Base-by-base conservation (phyloP, 2,888 invertebrate species). In the Gymnocheta viridis region DNA sequence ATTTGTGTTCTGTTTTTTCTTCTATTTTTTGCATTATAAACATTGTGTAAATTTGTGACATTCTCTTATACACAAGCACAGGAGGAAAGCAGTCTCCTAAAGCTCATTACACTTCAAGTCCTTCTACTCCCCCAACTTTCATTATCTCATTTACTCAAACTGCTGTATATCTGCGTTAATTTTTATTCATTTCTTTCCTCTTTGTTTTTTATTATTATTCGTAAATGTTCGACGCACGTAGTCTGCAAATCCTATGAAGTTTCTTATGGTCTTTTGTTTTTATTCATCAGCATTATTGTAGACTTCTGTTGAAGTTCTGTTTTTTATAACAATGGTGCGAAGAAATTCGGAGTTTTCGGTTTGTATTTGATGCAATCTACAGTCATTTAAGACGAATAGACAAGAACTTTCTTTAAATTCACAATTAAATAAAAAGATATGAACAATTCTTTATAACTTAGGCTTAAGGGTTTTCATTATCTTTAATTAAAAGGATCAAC, bases 141-240 rank as follows among this genome's bases (percentile, higher is more conserved):
- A 58, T 41, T 64, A 49, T 41, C 29, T 19, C 60, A 17, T 24
- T 4, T 5, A 49, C 47, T 70, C 62, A 49, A 51, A 58, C 22
- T 62, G 2, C 14, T 70, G 56, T 54, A 62, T 19, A 62, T 19
- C 54, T 70, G 73, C 62, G 66, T 84, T 77, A 81, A 84, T 81
- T 81, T 83, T 81, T 77, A 84, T 81, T 56, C 62, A n/a, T 62
- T 76, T 76, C 66, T 72, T 47, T 81, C 60, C 29, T 72, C 22
- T 7, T 56, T 27, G 19, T 12, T 35, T 44, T 74, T 51, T 76
- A 38, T 47, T 74, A 38, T 67, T 32, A 19, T 47, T 56, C 54
- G 24, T 64, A 58, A 74, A 41, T 51, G 58, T 60, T 56, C 62
- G 35, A 70, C 70, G 76, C 44, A 73, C 49, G 66, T 62, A 72